Conservation (phyloP, 2,797 vertebrate species). For the Triplophysa yarkandensis region DNA sequence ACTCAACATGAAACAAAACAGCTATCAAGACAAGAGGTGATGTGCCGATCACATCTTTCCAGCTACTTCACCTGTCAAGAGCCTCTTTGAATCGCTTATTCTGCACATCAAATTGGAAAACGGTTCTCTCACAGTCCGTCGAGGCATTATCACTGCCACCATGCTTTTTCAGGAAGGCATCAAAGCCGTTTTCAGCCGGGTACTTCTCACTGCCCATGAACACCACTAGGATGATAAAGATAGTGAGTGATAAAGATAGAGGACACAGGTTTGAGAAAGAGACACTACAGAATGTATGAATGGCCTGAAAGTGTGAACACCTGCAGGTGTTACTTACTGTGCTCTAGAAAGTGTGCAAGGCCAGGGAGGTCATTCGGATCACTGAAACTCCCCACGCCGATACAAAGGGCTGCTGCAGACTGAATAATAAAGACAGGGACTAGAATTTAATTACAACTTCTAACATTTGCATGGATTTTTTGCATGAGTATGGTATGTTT, state of each 20-base stretch:
- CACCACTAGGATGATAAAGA: conserved; percentile 80
- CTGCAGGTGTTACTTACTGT: conserved; percentile 81
- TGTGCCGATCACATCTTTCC: conserved; percentile 42
- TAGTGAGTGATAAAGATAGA: background rate
- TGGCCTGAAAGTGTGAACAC: background rate
- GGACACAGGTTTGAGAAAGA: background rate
- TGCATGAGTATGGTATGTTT: too few relatives aligned
- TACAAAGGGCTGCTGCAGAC: conserved; percentile 94
- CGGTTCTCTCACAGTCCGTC: conserved; percentile 91
- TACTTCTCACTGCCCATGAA: conserved; percentile 98
- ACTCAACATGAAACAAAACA: conserved; percentile 28
- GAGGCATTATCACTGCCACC: conserved; percentile 95
- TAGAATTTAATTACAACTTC: too few relatives aligned
- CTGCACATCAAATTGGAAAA: conserved; percentile 96
- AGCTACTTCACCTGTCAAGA: conserved; percentile 85
- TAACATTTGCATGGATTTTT: too few relatives aligned
- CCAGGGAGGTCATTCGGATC: conserved; percentile 94
- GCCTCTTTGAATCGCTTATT: conserved; percentile 93
- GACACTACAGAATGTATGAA: background rate
- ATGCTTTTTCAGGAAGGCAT: conserved; percentile 93
- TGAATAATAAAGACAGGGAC: too few relatives aligned
- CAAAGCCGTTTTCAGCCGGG: conserved; percentile 95
- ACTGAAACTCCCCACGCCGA: conserved; percentile 94
- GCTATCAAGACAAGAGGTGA: conserved; percentile 20
- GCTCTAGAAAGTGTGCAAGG: conserved; percentile 96